phyloP scores from a whole-genome alignment of 2,113 vertebrate species.

The Oreochromis spilurus region DNA sequence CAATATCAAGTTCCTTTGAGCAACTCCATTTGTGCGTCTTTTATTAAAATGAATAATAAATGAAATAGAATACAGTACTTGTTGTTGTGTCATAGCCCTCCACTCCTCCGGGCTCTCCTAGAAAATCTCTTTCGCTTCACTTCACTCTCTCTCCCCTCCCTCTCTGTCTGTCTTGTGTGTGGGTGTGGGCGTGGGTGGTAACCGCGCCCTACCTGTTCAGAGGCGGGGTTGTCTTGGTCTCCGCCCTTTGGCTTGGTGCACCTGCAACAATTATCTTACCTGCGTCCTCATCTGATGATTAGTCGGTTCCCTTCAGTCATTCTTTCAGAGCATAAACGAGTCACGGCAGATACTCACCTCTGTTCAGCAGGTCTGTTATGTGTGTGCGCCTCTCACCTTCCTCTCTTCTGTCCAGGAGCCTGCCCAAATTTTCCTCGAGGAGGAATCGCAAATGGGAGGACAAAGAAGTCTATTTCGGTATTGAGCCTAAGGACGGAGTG shows the following conservation, averaged over 20 bases:
- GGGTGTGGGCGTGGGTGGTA: not conserved
- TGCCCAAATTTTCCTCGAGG: not conserved
- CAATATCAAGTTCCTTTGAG: not conserved
- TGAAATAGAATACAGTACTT: not conserved
- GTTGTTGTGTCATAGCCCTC: not conserved
- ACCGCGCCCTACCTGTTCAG: not conserved
- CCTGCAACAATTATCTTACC: not conserved
- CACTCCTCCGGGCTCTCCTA: not conserved
- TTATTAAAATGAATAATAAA: not conserved
- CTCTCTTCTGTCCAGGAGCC: not conserved
- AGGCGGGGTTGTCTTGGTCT: not conserved
- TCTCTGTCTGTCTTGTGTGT: not conserved
- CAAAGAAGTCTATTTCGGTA: not conserved
- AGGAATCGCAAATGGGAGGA: not conserved
- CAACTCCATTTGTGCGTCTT: not conserved
- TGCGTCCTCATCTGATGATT: not conserved
- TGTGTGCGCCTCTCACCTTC: not conserved
- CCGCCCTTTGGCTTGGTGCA: not conserved
- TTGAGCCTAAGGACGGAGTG: not conserved
- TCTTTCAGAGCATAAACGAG: not conserved
- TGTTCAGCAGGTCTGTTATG: not conserved
- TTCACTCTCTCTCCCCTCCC: not conserved
- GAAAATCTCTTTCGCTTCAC: not conserved
- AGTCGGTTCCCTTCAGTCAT: not conserved
- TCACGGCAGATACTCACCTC: accelerated